Evolutionary conservation across 2,888 invertebrate species (phyloP), one percentile per base, ranked within the genome.

Genomic region (Prosapia bicincta): DNA sequence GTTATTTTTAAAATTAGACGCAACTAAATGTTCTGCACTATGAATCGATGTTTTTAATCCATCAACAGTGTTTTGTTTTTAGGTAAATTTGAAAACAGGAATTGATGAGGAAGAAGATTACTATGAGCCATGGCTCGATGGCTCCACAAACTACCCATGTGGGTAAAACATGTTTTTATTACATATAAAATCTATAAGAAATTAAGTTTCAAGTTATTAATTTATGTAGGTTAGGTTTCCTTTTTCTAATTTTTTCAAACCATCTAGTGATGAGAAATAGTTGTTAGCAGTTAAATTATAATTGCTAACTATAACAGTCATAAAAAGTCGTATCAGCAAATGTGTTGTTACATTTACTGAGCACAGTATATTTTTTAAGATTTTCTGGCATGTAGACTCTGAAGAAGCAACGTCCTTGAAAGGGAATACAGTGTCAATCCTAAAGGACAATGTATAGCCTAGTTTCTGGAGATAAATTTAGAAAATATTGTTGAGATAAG

Each of bases 361-460:
- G 38, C 38, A 38, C 38, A 38, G 7, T 2, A 38, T 38, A 13
- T 15, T 38, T 38, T 20, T 66, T 66, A 24, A 10, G 25, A 3
- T 74, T 74, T 25, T 68, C 68, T 13, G 30, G 74, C 69, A 74
- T 74, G 30, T 69, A 68, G 15, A 69, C 25, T 13, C 68, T 28
- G 38, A 73, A 73, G 23, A 28, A 13, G 20, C 66, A 66, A 15
- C 66, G 66, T 15, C 23, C 66, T 66, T 23, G 6, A 66, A 66
- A 66, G 66, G 66, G 66, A 6, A 66, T 23, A 66, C 20, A 10
- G 66, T 66, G 24, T 20, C 10, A 66, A 20, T 7, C 24, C 24
- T 66, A 23, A 66, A 9, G 66, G 66, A 26, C 66, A 66, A 23
- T 66, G 20, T 10, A 66, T 15, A 20, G 66, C 24, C 26, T 66